Conservation (phyloP, 2,888 invertebrate genomes). For the Allolobophora icterica region DNA sequence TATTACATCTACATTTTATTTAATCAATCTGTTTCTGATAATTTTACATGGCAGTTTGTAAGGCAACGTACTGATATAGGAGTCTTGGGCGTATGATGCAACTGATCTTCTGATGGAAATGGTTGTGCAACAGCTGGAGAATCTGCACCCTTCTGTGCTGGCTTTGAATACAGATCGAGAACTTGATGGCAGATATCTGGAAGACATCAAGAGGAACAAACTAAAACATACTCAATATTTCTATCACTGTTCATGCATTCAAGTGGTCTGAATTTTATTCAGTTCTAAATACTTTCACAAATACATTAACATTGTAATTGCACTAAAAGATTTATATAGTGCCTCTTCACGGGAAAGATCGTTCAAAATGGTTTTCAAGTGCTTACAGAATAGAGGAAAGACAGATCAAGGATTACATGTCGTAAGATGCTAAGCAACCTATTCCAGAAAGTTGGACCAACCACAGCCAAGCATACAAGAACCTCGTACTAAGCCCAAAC, state of each 20-base stretch:
- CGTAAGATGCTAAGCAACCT: too few species aligned
- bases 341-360: too few species aligned
- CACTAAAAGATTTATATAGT: too few species aligned
- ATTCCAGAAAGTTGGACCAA: too few species aligned
- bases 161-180: conserved; percentile 78
- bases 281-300: background rate
- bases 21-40: background rate
- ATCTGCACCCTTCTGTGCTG: conserved; percentile 14
- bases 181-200: conserved; percentile 91
- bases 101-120: background rate
- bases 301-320: too few species aligned
- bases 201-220: conserved; percentile 45
- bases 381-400: too few species aligned
- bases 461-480: too few species aligned
- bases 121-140: background rate
- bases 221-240: background rate
- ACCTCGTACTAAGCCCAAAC: too few species aligned
- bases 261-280: background rate
- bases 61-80: conserved; percentile 24
- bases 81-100: conserved; percentile 13
- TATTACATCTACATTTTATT: too few species aligned
- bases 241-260: background rate
- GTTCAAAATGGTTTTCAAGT: too few species aligned
- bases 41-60: background rate
- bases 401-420: too few species aligned